phyloP scores from a whole-genome alignment of 2,113 vertebrate species.

The Glaucidium brasilianum region DNA sequence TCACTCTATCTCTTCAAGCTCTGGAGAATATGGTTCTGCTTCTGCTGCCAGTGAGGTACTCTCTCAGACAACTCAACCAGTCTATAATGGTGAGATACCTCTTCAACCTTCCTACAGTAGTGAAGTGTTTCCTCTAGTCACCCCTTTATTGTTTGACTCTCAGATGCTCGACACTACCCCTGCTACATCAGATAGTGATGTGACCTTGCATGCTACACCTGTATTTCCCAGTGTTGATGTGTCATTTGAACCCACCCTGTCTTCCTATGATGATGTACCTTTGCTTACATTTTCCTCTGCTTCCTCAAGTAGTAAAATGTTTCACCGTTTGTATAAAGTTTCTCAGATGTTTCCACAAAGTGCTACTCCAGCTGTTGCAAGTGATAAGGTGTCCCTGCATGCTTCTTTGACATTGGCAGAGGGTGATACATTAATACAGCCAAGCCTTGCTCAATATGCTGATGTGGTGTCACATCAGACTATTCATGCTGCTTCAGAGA shows the following conservation, averaged over 20 bases:
- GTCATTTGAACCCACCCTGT: constrained; percentile 80
- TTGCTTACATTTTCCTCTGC: constrained; percentile 84
- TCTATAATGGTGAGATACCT: constrained; percentile 92
- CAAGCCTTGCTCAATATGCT: constrained; percentile 76
- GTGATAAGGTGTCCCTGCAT: constrained; percentile 80
- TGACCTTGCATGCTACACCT: constrained; percentile 90
- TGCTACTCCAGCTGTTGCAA: constrained; percentile 71
- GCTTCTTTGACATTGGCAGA: constrained; percentile 78
- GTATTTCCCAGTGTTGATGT: constrained; percentile 81
- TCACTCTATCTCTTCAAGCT: constrained; percentile 75
- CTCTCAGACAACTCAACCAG: constrained; percentile 82
- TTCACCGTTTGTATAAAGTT: constrained; percentile 71
- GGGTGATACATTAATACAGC: constrained; percentile 73
- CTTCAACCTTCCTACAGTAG: constrained; percentile 81
- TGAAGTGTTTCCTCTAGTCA: constrained; percentile 82
- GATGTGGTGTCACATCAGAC: constrained; percentile 73
- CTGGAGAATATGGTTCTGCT: constrained; percentile 73
- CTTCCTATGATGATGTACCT: constrained; percentile 80
- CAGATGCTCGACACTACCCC: constrained; percentile 79
- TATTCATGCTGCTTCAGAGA: constrained; percentile 76
- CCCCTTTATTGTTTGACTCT: constrained; percentile 82
- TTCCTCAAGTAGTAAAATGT: constrained; percentile 79
- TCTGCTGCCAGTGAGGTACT: constrained; percentile 72
- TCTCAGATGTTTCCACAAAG: constrained; percentile 77
- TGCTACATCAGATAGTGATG: constrained; percentile 81